These are phyloP conservation scores for Bombylius discolor DNA, from an alignment of 2,888 invertebrate genomes.

Conservation along the genomic window DNA sequence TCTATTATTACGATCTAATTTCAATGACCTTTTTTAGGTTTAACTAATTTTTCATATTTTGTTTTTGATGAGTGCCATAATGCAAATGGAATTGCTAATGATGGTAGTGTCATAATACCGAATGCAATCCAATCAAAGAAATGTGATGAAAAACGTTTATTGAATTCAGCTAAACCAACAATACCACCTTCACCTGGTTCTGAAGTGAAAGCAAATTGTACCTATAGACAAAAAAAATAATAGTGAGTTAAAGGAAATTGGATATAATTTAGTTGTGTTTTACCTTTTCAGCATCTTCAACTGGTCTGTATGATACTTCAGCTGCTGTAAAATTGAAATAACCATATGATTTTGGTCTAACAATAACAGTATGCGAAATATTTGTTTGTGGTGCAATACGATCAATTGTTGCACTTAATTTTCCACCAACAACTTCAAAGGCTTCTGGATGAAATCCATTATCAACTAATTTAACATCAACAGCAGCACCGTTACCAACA, in stretches of 20 bases:
- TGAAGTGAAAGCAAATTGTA: constrained; percentile 61
- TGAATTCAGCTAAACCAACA: constrained; percentile 82
- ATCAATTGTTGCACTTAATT: constrained; percentile 68
- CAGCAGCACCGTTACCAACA: constrained; percentile 81
- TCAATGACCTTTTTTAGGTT: constrained; percentile 46
- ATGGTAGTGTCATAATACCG: constrained; percentile 91
- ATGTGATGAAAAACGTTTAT: constrained; percentile 94
- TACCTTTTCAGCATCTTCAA: constrained; percentile 68
- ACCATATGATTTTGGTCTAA: constrained; percentile 78
- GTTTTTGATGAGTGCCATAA: constrained; percentile 91
- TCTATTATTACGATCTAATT: neutral
- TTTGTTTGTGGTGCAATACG: constrained; percentile 87
- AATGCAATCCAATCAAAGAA: constrained; percentile 95
- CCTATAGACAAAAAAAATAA: constrained; percentile 34
- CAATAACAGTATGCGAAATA: constrained; percentile 84
- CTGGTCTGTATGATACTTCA: constrained; percentile 74
- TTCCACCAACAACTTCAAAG: constrained; percentile 81
- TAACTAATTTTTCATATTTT: constrained; percentile 76
- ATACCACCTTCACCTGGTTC: constrained; percentile 95
- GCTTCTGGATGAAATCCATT: constrained; percentile 84
- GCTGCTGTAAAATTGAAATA: constrained; percentile 97
- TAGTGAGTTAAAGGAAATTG: neutral
- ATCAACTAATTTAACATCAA: constrained; percentile 73
- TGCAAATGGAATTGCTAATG: constrained; percentile 83
- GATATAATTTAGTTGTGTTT: constrained; percentile 17